Percentiles rank a stretch among this genome's conserved stretches.
Evolutionary conservation across 2,797 vertebrate species (phyloP).

Genomic region (Malacoraja senta): DNA sequence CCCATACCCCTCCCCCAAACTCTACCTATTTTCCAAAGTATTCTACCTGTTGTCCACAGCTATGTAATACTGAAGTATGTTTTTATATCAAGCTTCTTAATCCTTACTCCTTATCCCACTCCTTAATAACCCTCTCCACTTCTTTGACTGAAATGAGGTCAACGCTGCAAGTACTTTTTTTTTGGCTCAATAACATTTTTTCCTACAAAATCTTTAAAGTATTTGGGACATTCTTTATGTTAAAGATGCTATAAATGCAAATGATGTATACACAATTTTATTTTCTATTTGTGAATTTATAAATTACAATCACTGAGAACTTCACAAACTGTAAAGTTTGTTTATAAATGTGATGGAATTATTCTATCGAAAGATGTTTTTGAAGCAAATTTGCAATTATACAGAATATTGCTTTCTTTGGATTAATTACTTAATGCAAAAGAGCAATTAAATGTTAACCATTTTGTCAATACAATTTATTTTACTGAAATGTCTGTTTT

Average conservation of each 20-base stretch:
- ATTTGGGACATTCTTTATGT: not conserved
- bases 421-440: constrained; percentile 9
- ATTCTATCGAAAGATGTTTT: constrained; percentile 13
- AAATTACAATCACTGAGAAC: not conserved
- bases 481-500: not conserved
- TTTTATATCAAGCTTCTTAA: too few relatives aligned
- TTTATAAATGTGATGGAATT: not conserved
- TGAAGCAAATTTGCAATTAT: not conserved
- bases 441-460: constrained; percentile 30
- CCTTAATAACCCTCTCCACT: too few relatives aligned
- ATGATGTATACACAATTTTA: not conserved
- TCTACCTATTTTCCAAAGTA: not conserved
- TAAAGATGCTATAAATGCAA: not conserved
- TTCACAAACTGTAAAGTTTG: not conserved
- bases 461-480: not conserved
- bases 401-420: not conserved
- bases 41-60: too few relatives aligned
- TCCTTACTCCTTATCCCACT: too few relatives aligned
- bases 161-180: not conserved
- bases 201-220: not conserved
- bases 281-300: constrained; percentile 14
- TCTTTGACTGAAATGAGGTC: not conserved
- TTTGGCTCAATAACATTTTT: not conserved
- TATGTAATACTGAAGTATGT: too few relatives aligned
- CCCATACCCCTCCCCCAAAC: too few relatives aligned